Base-by-base conservation (phyloP, 1,140 invertebrate genomes). In the Drosophila serrata region DNA sequence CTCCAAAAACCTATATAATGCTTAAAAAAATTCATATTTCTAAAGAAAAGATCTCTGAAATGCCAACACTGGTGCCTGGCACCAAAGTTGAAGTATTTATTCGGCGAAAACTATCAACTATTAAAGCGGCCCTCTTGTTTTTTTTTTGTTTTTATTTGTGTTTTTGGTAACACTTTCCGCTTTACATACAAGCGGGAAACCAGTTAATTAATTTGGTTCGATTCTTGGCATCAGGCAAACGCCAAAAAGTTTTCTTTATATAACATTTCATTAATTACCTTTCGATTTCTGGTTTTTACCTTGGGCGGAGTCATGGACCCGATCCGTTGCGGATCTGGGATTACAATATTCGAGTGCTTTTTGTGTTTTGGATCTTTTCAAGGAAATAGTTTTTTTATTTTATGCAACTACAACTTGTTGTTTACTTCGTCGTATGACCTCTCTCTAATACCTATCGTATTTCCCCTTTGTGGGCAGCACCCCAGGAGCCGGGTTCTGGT, bases 241-340 rank as follows among this genome's bases (percentile, higher is more conserved):
- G 53, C 33, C 70, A 75, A 87, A 82, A 51, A 59, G 70, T 88
- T 88, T 81, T 79, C 62, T 84, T 84, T 84, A 76, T 84, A 84
- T 62, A 75, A 74, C 80, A 88, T 79, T 55, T 78, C 84, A 88
- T 88, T 88, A 88, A 88, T 88, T 88, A 88, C 81, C 84, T 90
- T 88, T 90, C 84, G 81, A 90, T 88, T 88, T 84, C 73, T 84
- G 85, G 43, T 61, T 69, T 81, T 86, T 88, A 79, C 84, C 82
- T 87, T 87, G 84, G 77, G 75, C 75, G 74, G 57, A 77, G 81
- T 87, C 82, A 81, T 85, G 77, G 68, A 82, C 81, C 60, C 49
- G 58, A 42, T 58, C 46, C 65, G 64, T 76, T 37, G 64, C 58
- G 58, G 57, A 78, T 62, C 69, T 70, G 75, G 76, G 84, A 88